Conservation (phyloP, 2,113 vertebrate species). For the Setophaga coronata region DNA sequence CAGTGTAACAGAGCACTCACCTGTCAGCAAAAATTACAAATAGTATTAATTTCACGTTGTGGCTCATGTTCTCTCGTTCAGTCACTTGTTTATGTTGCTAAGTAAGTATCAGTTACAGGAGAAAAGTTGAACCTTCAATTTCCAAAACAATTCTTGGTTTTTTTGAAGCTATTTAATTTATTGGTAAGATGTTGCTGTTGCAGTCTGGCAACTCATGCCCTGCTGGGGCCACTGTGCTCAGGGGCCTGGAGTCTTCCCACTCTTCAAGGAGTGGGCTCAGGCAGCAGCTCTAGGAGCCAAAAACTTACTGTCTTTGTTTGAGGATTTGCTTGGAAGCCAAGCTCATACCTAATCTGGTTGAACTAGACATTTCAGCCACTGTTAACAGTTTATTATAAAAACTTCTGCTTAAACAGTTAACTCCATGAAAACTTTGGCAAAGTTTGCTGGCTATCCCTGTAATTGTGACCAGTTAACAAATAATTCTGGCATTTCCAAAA, state of each 20-base stretch:
- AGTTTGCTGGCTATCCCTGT: not conserved
- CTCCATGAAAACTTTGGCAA: not conserved
- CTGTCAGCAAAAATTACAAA: not conserved
- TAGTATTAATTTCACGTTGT: not conserved
- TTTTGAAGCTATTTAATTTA: not conserved
- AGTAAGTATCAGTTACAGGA: not conserved
- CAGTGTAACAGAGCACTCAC: rapidly evolving
- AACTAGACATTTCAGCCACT: not conserved
- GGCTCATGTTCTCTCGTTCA: not conserved
- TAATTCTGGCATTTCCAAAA: not conserved
- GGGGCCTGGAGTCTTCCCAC: not conserved
- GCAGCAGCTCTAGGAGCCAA: not conserved
- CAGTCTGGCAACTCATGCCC: not conserved
- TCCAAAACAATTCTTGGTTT: not conserved
- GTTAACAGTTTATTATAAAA: not conserved
- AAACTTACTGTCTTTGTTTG: not conserved
- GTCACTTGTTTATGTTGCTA: not conserved
- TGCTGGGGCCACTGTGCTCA: not conserved
- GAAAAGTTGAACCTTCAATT: not conserved
- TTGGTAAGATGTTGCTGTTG: not conserved
- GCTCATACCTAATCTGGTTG: not conserved
- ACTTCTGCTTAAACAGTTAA: rapidly evolving
- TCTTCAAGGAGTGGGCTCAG: not conserved
- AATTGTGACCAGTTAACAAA: not conserved
- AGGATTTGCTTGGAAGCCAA: not conserved